Conservation (phyloP, 2,888 invertebrate species). For the Epinotia nisella region DNA sequence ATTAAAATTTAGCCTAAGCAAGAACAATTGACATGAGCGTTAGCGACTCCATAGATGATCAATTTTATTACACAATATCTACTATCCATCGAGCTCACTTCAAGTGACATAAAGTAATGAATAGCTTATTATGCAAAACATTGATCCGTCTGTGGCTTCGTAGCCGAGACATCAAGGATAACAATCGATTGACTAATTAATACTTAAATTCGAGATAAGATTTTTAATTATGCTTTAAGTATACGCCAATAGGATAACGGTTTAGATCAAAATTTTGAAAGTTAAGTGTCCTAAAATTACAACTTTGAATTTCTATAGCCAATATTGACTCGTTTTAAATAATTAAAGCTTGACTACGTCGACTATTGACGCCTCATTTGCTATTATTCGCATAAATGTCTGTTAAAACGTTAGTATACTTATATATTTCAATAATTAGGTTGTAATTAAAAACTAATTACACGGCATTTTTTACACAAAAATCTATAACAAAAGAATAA, state of each 20-base stretch:
- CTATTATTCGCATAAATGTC: too few relatives aligned
- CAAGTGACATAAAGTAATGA: neutral
- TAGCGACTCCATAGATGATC: slow-evolving; percentile 1
- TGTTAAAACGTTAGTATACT: too few relatives aligned
- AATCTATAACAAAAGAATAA: too few relatives aligned
- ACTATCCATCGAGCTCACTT: neutral
- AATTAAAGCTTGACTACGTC: slow-evolving; percentile 1
- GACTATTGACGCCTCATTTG: neutral
- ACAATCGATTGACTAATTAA: slow-evolving; percentile 33
- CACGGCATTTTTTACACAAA: too few relatives aligned
- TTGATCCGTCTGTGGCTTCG: neutral
- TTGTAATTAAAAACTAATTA: neutral
- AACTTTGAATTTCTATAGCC: slow-evolving; percentile 10
- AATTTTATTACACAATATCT: neutral
- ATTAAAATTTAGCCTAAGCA: slow-evolving; percentile 67
- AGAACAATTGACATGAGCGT: slow-evolving; percentile 65
- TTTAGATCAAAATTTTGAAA: slow-evolving; percentile 5
- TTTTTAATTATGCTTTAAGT: slow-evolving; percentile 16
- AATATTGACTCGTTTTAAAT: slow-evolving; percentile 16
- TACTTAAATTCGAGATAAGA: slow-evolving; percentile 24
- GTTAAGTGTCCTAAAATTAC: neutral
- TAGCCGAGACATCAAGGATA: slow-evolving; percentile 24
- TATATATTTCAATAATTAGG: neutral
- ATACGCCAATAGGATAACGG: slow-evolving; percentile 17
- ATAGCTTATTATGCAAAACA: neutral